Evolutionary conservation across 2,797 vertebrate species (phyloP), one percentile per base, ranked within the genome.

Genomic region (Hyperoplus lanceolatus): DNA sequence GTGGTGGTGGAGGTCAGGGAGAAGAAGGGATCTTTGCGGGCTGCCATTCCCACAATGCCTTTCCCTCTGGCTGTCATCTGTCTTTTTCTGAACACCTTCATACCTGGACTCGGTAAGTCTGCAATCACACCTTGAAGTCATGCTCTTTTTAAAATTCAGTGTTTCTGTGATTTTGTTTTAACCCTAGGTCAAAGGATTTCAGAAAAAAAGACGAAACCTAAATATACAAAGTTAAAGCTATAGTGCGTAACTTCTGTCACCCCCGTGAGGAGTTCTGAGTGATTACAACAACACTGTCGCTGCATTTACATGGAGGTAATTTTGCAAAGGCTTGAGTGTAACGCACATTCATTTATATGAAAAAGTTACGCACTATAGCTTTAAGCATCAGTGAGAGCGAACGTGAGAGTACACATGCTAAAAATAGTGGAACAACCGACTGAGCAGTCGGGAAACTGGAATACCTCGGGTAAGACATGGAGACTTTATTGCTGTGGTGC

Each of bases 11-110:
- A 97, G 93, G 97, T 99, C 81, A 94, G 97, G 59, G 97, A 98
- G 95, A 98, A 98, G 96, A 99, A 99, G 89, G 97, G 97, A 49
- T 87, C 96, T 56, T 93, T 99, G 77, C 95, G 97, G 53, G 97
- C 98, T n/a, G 98, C 98, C n/a, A 99, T 98, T 94, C 98, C 98
- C 75, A 97, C 96, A 80, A 97, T 99, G 98, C 97, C 98, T 36
- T 98, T 99, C 90, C 97, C 97, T 1, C 93, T 99, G 88, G 98
- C 98, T 3, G 97, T 99, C 83, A 94, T 98, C 92, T 99, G 98
- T 87, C 93, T 99, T 75, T 99, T 99, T 89, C 96, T 99, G 90
- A 99, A 99, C 95, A 99, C 97, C 82, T 99, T 99, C 92, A 95
- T 99, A 86, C 98, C 98, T n/a, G 98, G 98, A 85, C 91, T 99